These are phyloP conservation scores for Hemaris fuciformis DNA, from an alignment of 2,888 invertebrate genomes.

Conservation along the genomic window DNA sequence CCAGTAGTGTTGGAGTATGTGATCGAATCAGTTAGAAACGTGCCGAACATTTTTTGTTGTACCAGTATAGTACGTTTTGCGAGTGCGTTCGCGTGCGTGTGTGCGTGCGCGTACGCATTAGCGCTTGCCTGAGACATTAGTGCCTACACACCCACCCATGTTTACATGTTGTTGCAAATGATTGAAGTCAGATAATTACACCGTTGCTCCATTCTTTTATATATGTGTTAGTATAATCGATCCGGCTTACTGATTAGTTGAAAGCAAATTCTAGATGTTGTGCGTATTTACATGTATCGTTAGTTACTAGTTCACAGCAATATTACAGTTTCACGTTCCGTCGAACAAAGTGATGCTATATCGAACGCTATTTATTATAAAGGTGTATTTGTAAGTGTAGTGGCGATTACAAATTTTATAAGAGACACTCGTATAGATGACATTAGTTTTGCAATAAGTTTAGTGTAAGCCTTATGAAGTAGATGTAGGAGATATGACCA, in stretches of 20 bases:
- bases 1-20: not conserved
- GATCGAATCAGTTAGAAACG: not conserved
- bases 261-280: not conserved
- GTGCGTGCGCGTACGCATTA: not conserved
- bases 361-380: not conserved
- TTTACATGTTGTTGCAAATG: not conserved
- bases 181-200: not conserved
- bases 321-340: not conserved
- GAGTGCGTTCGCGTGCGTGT: not conserved
- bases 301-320: not conserved
- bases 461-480: not conserved
- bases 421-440: not conserved
- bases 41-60: not conserved
- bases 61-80: no score
- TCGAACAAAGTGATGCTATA: not conserved
- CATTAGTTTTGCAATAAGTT: not conserved
- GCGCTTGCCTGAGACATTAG: not conserved
- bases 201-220: not conserved
- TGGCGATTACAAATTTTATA: not conserved
- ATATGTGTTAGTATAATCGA: not conserved
- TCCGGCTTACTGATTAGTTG: not conserved
- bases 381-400: not conserved
- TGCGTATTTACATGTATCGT: not conserved
- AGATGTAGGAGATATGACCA: not conserved
- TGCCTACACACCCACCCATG: not conserved